Evolutionary conservation across 2,113 vertebrate species (phyloP).

Genomic region (Sceloporus tristichus): DNA sequence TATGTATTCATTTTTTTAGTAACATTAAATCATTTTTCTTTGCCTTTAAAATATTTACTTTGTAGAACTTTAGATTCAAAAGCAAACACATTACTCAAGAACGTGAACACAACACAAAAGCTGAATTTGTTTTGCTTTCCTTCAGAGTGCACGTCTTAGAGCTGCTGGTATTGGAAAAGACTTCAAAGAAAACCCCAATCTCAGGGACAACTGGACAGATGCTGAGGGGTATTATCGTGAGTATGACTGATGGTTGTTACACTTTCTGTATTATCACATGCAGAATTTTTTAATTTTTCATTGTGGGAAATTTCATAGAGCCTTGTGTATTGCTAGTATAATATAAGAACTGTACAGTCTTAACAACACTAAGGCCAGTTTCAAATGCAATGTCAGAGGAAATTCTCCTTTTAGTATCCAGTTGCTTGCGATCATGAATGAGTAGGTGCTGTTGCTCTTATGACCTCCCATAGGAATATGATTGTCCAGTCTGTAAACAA

Average conservation of each 20-base stretch:
- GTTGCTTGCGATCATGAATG: too few relatives aligned
- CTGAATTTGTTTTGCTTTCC: slow-evolving; percentile 43
- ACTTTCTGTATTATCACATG: not conserved
- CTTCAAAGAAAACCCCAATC: slow-evolving; percentile 99
- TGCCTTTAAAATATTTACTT: not conserved
- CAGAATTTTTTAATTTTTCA: not conserved
- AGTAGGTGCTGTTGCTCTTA: too few relatives aligned
- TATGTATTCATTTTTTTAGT: not conserved
- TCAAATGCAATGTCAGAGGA: too few relatives aligned
- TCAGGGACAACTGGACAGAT: slow-evolving; percentile 99
- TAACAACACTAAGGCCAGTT: too few relatives aligned
- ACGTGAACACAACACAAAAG: slow-evolving; percentile 20
- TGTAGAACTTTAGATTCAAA: not conserved
- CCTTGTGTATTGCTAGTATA: too few relatives aligned
- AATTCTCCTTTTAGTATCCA: too few relatives aligned
- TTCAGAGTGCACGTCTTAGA: slow-evolving; percentile 94
- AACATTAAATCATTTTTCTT: too few relatives aligned
- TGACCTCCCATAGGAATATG: too few relatives aligned
- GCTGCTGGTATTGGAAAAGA: slow-evolving; percentile 97
- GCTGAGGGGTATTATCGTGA: slow-evolving; percentile 98
- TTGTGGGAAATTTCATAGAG: not conserved
- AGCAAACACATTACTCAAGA: not conserved
- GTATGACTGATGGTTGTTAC: slow-evolving; percentile 58
- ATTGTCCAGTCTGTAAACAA: too few relatives aligned
- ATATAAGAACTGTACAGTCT: not conserved